Evolutionary conservation across 1,140 invertebrate species (phyloP).

Genomic region (Chironomus striatipennis): DNA sequence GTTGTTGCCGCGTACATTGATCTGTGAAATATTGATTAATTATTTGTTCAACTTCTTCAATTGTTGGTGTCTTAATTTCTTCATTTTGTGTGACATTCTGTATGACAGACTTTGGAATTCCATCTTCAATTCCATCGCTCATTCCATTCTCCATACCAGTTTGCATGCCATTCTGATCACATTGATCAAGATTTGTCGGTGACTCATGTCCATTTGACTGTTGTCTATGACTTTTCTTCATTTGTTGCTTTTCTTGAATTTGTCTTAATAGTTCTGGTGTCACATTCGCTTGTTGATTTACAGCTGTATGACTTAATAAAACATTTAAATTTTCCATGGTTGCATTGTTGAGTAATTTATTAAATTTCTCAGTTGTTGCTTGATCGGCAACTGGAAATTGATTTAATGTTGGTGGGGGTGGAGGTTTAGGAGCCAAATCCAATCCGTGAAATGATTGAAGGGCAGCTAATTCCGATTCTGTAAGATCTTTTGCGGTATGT

Average conservation of each 20-base stretch:
- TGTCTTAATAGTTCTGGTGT: neutral
- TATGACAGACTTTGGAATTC: conserved; percentile 24
- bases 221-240: neutral
- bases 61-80: neutral
- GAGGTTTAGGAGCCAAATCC: conserved; percentile 9
- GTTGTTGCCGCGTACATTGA: conserved; percentile 17
- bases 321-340: conserved; percentile 20
- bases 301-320: neutral
- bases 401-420: conserved; percentile 8
- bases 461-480: conserved; percentile 16
- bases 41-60: conserved; percentile 24
- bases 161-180: neutral
- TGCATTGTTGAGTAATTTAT: conserved; percentile 18
- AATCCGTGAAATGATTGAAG: conserved; percentile 17
- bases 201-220: conserved; percentile 13
- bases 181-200: neutral
- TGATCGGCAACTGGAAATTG: conserved; percentile 19
- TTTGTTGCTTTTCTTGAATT: conserved; percentile 5
- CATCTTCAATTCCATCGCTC: neutral
- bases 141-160: neutral
- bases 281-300: neutral
- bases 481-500: neutral
- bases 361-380: conserved; percentile 17
- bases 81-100: neutral
- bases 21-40: conserved; percentile 25